Percentiles rank a stretch among this genome's conserved stretches.
phyloP scores from a whole-genome alignment of 2,888 invertebrate species.

The Oxystoma pomonae region DNA sequence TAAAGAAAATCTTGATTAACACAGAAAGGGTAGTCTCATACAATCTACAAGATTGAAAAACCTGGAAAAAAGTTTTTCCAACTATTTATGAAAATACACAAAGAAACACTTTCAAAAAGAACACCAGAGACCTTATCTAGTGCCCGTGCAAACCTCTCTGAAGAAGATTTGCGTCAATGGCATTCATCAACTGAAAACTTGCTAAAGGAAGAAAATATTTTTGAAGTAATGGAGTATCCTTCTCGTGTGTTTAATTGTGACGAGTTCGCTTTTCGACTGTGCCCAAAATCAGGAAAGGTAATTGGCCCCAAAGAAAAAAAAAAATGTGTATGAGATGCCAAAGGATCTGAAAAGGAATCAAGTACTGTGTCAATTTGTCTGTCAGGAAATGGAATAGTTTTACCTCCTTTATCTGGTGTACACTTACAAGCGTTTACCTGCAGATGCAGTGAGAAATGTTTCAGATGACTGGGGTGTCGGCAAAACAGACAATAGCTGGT shows the following conservation, averaged over 20 bases:
- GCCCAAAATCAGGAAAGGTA: conserved; percentile 14
- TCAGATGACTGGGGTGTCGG: conserved; percentile 14
- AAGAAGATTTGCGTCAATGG: conserved; percentile 12
- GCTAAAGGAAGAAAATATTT: conserved; percentile 7
- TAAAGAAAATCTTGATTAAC: conserved; percentile 11
- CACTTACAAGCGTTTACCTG: conserved; percentile 4
- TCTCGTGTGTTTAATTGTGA: conserved; percentile 14
- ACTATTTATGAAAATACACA: conserved; percentile 8
- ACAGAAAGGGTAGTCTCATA: conserved; percentile 2
- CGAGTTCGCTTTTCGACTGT: conserved; percentile 13
- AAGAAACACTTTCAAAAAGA: conserved; percentile 7
- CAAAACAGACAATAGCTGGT: conserved; percentile 20
- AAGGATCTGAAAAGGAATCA: conserved; percentile 14
- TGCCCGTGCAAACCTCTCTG: conserved; percentile 6
- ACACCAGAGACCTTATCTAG: conserved; percentile 7
- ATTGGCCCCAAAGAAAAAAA: conserved; percentile 10
- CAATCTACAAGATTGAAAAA: not conserved
- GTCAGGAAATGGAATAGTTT: conserved; percentile 7
- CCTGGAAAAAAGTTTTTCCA: conserved; percentile 9
- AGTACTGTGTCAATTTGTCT: conserved; percentile 10
- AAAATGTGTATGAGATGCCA: conserved; percentile 11
- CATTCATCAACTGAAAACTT: not conserved
- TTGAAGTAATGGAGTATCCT: conserved; percentile 5
- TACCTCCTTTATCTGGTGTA: conserved; percentile 11
- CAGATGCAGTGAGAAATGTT: not conserved